Conservation (phyloP, 2,888 invertebrate genomes). For the Kryphioiulus occultus region DNA sequence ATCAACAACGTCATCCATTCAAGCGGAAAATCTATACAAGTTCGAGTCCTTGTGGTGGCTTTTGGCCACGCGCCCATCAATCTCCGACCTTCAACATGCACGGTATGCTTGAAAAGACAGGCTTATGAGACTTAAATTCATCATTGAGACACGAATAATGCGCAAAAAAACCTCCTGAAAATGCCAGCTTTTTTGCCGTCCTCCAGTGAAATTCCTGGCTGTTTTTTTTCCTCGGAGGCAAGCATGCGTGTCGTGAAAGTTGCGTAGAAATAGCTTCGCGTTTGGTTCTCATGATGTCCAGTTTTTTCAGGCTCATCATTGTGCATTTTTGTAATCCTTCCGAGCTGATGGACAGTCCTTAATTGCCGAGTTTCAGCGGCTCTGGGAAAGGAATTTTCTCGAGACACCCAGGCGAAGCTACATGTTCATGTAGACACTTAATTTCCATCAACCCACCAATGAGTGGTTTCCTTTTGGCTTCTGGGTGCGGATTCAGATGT, state of each 20-base stretch:
- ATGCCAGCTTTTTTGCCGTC: background rate
- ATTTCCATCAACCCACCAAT: background rate
- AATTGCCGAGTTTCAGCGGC: constrained; percentile 14
- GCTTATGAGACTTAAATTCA: background rate
- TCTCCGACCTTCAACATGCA: constrained; percentile 25
- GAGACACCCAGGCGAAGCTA: background rate
- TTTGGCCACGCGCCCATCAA: constrained; percentile 44
- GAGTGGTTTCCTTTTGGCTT: background rate
- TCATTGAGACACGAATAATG: background rate
- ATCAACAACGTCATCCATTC: constrained; percentile 28
- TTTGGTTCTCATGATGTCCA: constrained; percentile 31
- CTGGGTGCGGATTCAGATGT: background rate
- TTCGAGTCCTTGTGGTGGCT: background rate
- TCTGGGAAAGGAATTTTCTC: background rate
- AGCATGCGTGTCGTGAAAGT: constrained; percentile 16
- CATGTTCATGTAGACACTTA: too few species aligned
- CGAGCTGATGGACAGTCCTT: constrained; percentile 26
- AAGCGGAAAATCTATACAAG: background rate
- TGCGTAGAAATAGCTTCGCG: constrained; percentile 7
- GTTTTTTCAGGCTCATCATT: background rate
- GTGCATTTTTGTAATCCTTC: constrained; percentile 35
- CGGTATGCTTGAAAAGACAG: constrained; percentile 12
- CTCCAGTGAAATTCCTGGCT: background rate
- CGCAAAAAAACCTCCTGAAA: background rate
- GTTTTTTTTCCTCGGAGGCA: background rate